A percentile compares a stretch with the other conserved stretches of the same genome.
phyloP scores from a whole-genome alignment of 2,797 vertebrate genomes.

The Epinephelus malabaricus region DNA sequence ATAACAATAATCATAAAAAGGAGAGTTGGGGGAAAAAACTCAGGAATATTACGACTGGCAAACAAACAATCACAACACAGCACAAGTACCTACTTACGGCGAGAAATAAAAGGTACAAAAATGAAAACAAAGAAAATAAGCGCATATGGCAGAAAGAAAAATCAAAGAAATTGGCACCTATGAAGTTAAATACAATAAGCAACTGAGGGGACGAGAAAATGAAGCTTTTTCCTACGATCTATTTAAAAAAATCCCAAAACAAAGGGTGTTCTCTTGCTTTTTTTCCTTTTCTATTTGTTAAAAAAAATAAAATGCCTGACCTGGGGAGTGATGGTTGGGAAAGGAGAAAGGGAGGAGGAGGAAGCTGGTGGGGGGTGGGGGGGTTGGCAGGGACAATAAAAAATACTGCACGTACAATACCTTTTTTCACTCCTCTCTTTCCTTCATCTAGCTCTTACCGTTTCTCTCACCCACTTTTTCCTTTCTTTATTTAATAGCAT shows the following conservation, averaged over 20 bases:
- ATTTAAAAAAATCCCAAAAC: conserved; percentile 86
- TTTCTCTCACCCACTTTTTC: conserved; percentile 74
- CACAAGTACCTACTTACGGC: conserved; percentile 96
- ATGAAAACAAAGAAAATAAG: conserved; percentile 68
- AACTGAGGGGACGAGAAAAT: conserved; percentile 91
- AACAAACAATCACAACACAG: conserved; percentile 99
- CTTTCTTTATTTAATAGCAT: conserved; percentile 94
- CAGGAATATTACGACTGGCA: conserved; percentile 94
- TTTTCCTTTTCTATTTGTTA: conserved; percentile 79
- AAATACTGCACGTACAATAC: conserved; percentile 99
- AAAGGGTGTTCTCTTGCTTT: conserved; percentile 85
- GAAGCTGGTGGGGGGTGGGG: conserved; percentile 48
- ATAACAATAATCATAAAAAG: conserved; percentile 94
- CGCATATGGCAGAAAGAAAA: conserved; percentile 79
- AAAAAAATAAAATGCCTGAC: conserved; percentile 90
- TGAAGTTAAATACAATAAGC: conserved; percentile 94
- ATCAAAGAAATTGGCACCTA: conserved; percentile 88
- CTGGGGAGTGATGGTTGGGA: conserved; percentile 55
- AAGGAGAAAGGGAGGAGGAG: conserved; percentile 30
- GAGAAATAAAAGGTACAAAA: conserved; percentile 93
- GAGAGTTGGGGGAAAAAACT: conserved; percentile 56
- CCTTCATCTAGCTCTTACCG: conserved; percentile 74
- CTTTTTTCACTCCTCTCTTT: conserved; percentile 84
- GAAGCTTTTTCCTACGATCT: conserved; percentile 93
- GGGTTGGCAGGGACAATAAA: conserved; percentile 93